These are phyloP conservation scores for Neopipo cinnamomea DNA, from an alignment of 2,113 vertebrate genomes.

Conservation along the genomic window DNA sequence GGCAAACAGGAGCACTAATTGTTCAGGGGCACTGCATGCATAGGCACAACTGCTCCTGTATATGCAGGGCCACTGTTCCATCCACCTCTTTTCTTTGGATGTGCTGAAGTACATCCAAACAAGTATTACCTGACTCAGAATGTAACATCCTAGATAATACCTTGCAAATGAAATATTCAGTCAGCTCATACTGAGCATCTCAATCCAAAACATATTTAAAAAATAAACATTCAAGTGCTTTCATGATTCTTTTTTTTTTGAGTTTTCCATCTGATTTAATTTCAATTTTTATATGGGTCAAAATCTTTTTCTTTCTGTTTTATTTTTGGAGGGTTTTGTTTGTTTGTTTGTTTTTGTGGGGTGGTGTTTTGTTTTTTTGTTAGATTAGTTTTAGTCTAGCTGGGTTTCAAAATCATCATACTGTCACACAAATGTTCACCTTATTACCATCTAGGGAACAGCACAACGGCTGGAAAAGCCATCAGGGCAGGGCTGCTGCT, in stretches of 20 bases:
- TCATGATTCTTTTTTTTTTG: background rate
- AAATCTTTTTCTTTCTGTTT: background rate
- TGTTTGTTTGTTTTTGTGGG: background rate
- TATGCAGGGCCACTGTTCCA: background rate
- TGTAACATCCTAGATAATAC: background rate
- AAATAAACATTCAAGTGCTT: background rate
- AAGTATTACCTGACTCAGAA: background rate
- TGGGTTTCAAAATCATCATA: background rate
- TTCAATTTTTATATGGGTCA: background rate
- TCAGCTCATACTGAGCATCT: background rate
- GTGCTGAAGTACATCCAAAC: background rate
- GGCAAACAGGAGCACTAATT: background rate
- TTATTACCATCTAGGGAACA: slow-evolving; percentile 14
- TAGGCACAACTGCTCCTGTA: background rate
- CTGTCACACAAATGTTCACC: background rate
- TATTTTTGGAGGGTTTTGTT: no score
- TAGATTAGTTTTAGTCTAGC: background rate
- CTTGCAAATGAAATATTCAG: background rate
- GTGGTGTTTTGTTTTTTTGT: background rate
- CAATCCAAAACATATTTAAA: background rate
- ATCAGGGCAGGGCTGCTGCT: background rate
- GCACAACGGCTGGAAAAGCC: background rate
- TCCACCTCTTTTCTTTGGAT: background rate
- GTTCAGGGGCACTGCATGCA: background rate
- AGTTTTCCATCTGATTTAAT: background rate